Conservation (phyloP, 1,140 invertebrate species). For the Drosophila micromelanica region DNA sequence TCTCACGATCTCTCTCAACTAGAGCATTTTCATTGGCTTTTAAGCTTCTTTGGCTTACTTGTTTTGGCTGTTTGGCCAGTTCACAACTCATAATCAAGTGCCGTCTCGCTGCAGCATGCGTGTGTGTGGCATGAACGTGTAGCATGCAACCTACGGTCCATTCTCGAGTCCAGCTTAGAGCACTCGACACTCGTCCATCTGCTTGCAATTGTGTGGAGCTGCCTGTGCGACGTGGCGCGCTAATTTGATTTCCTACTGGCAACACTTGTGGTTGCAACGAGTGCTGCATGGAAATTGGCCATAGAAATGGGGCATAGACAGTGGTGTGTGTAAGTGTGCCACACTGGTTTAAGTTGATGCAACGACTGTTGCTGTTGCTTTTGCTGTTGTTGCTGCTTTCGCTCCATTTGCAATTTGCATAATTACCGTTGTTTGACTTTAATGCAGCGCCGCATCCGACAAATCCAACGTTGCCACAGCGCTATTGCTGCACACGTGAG, state of each 20-base stretch:
- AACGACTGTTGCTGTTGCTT: slow-evolving; percentile 22
- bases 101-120: not conserved
- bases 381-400: slow-evolving; percentile 31
- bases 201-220: slow-evolving; percentile 26
- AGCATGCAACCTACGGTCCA: slow-evolving; percentile 5
- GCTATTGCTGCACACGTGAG: slow-evolving; percentile 25
- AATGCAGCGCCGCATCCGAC: slow-evolving; percentile 71
- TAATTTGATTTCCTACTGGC: slow-evolving; percentile 79
- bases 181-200: not conserved
- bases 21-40: too few relatives aligned
- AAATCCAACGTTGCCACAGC: slow-evolving; percentile 47
- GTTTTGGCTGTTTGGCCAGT: slow-evolving; percentile 6
- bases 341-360: slow-evolving; percentile 20
- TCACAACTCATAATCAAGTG: slow-evolving; percentile 22
- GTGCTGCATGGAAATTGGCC: slow-evolving; percentile 25
- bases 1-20: not conserved
- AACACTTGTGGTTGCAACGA: slow-evolving; percentile 70
- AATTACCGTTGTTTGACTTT: slow-evolving; percentile 81
- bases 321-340: slow-evolving; percentile 14
- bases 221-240: slow-evolving; percentile 61
- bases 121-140: slow-evolving; percentile 17
- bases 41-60: not conserved
- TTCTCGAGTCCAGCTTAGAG: not conserved
- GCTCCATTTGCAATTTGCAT: slow-evolving; percentile 82
- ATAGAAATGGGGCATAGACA: slow-evolving; percentile 29